These are phyloP conservation scores for Bostrychus sinensis DNA, from an alignment of 2,113 vertebrate species.

Conservation along the genomic window DNA sequence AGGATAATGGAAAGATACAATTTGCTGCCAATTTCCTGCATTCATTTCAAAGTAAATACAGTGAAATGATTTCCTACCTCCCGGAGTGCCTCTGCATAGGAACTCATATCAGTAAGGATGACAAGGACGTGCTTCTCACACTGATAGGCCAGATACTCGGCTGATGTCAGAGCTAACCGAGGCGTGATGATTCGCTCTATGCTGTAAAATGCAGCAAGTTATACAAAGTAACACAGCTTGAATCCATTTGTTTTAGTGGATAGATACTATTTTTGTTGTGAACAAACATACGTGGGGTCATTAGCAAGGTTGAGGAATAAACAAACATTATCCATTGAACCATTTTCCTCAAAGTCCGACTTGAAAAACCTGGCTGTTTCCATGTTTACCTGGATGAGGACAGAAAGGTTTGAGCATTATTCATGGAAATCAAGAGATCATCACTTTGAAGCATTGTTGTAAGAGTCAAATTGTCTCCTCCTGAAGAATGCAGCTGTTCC, in stretches of 20 bases:
- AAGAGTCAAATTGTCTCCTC: no score
- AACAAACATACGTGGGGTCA: constrained; percentile 85
- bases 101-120: constrained; percentile 87
- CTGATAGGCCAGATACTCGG: constrained; percentile 86
- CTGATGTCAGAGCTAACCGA: constrained; percentile 82
- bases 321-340: constrained; percentile 87
- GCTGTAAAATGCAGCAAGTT: no score
- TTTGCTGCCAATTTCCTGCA: neutral
- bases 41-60: neutral
- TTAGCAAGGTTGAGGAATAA: constrained; percentile 85
- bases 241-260: no score
- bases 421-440: no score
- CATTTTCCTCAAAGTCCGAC: constrained; percentile 85
- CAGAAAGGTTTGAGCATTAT: neutral
- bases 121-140: constrained; percentile 87
- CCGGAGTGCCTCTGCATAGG: constrained; percentile 84
- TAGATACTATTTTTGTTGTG: no score
- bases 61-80: constrained; percentile 66
- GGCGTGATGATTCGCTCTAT: constrained; percentile 87
- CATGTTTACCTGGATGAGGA: constrained; percentile 81
- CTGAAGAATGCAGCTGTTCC: neutral
- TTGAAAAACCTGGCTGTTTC: constrained; percentile 87
- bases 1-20: neutral
- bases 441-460: no score
- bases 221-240: no score